Evolutionary conservation across 2,888 invertebrate species (phyloP), one percentile per base, ranked within the genome.

Genomic region (Microctonus hyperodae): DNA sequence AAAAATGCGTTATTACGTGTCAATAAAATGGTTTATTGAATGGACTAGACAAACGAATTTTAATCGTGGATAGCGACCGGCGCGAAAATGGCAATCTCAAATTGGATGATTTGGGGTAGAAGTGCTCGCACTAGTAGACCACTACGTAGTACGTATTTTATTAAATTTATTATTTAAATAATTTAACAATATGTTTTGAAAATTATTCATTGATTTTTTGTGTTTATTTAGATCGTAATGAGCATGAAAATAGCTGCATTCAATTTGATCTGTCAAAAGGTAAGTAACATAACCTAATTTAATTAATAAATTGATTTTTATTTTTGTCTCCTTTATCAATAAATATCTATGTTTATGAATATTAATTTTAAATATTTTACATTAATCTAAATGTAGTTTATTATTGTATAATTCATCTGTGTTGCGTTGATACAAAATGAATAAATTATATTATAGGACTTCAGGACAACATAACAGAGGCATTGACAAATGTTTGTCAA

Each of bases 231-330:
- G 85, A 79, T 75, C 83, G 82, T 65, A 81, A 79, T 56, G 83
- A 84, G 79, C 87, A 85, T 79, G 90, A 91, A 83, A 91, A 91
- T 85, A 88, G 88, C 81, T 89, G 81, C 74, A 84, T 87, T 69
- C 85, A 86, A 76, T 81, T 87, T 72, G 86, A 87, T 80, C 81
- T 86, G 76, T 85, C 85, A 78, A 85, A 85, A 85, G 87, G 87
- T 87, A 81, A 78, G 79, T 76, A 74, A 73, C 77, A 74, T 80
- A 81, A 80, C 79, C 80, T 82, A n/a, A 65, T 57, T 55, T 13
- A 48, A 50, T 59, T 59, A 10, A 61, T 64, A 37, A 51, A 63
- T 35, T 57, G 61, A 23, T 65, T 53, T 23, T 0, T n/a, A 20
- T 33, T n/a, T n/a, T n/a, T n/a, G n/a, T n/a, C n/a, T n/a, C 25